Conservation (phyloP, 1,140 invertebrate species). For the Drosophila ohnishii region DNA sequence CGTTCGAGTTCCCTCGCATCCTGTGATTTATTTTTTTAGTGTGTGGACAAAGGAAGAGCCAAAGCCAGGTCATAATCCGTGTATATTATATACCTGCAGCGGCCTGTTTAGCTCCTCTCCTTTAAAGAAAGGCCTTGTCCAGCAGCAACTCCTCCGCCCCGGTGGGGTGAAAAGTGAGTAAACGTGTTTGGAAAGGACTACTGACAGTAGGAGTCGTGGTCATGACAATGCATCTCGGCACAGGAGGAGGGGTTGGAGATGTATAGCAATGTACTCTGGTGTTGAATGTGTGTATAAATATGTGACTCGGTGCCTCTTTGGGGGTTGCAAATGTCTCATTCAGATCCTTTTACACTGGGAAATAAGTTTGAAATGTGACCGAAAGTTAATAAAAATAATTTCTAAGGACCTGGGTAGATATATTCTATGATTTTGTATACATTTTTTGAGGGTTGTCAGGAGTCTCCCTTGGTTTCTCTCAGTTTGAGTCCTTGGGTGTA, state of each 20-base stretch:
- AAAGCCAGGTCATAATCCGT: neutral
- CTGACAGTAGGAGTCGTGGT: neutral
- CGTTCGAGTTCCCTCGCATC: conserved; percentile 25
- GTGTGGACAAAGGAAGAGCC: neutral
- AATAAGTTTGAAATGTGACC: no score
- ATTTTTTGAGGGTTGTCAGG: neutral
- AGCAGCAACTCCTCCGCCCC: neutral
- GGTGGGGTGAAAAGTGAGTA: neutral
- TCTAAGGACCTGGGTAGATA: no score
- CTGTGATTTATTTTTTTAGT: conserved; percentile 9
- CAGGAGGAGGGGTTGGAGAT: neutral
- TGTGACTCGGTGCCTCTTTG: conserved; percentile 4
- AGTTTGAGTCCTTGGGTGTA: neutral
- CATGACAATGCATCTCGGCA: conserved; percentile 2
- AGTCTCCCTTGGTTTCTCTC: neutral
- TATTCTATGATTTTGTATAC: neutral
- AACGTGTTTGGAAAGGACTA: neutral
- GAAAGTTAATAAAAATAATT: neutral
- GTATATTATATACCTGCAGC: neutral
- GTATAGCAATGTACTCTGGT: conserved; percentile 2
- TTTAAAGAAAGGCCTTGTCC: neutral
- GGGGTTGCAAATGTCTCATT: conserved; percentile 51
- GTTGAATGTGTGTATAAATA: conserved; percentile 4
- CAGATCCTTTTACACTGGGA: conserved; percentile 3
- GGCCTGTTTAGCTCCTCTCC: neutral